Base-by-base conservation (phyloP, 2,797 vertebrate species). In the Pseudomugil tenellus region DNA sequence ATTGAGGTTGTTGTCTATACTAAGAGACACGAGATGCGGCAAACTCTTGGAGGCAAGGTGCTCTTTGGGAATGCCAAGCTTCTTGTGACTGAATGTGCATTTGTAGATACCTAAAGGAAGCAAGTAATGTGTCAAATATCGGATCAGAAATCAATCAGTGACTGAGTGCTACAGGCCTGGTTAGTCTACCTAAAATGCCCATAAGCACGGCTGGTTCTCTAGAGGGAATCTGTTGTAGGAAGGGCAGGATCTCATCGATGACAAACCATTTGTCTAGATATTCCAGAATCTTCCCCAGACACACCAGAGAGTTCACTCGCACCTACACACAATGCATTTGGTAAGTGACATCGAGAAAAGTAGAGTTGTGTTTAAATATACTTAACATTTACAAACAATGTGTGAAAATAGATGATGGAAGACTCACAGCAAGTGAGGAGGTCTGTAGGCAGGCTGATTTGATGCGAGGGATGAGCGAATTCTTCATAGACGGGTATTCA, bases 401-500 rank as follows among this genome's bases (percentile, higher is more conserved):
- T 29, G 3, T 29, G 3, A 3, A 6, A 29, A 29, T n/a, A n/a
- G n/a, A 29, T 29, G 6, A 23, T 59, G 49, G 43, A 49, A 1
- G 23, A 63, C 97, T 98, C 92, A 99, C 98, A 70, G 98, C 98
- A 68, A 99, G 96, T 32, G 98, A 99, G 74, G 97, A 98, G 0
- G 98, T 99, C 90, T 99, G 96, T 23, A 99, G 93, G 91, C 98
- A 99, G 51, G 97, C 96, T 25, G 94, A 95, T 92, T 97, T 99
- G 92, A 99, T 96, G 74, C 96, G 96, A 84, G 98, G 98, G 88
- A 99, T 98, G 82, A 99, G 95, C 49, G 98, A 93, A 84, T 99
- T 99, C 95, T 99, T 99, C 96, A 99, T 99, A 72, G 98, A 99
- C 7, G 98, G 97, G 81, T 99, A 99, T 80, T 99, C 98, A 67